Base-by-base conservation (phyloP, 1,140 invertebrate genomes). In the Cylas formicarius region DNA sequence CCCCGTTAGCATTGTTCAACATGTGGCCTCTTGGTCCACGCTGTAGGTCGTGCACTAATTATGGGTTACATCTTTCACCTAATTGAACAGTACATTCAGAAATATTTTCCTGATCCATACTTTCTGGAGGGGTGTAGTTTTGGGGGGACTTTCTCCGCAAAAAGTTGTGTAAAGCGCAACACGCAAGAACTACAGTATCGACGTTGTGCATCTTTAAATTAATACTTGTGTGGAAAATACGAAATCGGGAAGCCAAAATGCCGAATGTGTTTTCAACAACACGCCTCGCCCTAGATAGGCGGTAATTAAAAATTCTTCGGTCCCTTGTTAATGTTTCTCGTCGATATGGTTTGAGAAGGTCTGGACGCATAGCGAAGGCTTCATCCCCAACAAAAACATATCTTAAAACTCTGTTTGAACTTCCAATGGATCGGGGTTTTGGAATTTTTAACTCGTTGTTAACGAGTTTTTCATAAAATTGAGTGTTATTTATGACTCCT, bases 271-370 rank as follows among this genome's bases (percentile, higher is more conserved):
- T 70, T 57, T 72, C 67, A 11, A 70, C 55, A 9, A 63, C 57
- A 39, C 58, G 48, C 19, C 57, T 31, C 14, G 57, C 63, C 48
- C 58, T 38, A 11, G 56, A 64, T 6, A 64, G 27, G 5, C 57
- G 18, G 32, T 66, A 65, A 34, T 66, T 67, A 32, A 52, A 67
- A 17, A 64, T 47, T 52, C 38, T 26, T 59, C 62, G 29, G 43
- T 29, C 5, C 45, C 45, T 23, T 66, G 44, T 22, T 49, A 36
- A 24, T 46, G 48, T 35, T 24, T n/a, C 38, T 23, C 44, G 44
- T 19, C 49, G 17, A 55, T 58, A 71, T 22, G 69, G 68, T 39
- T 66, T 65, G 53, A 69, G 57, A 9, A 70, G 28, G 31, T 63
- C 19, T 22, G 22, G 35, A 42, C 44, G 48, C 31, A 72, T 43